These are phyloP conservation scores for Antechinus flavipes DNA, from an alignment of 2,113 vertebrate genomes.

Conservation along the genomic window DNA sequence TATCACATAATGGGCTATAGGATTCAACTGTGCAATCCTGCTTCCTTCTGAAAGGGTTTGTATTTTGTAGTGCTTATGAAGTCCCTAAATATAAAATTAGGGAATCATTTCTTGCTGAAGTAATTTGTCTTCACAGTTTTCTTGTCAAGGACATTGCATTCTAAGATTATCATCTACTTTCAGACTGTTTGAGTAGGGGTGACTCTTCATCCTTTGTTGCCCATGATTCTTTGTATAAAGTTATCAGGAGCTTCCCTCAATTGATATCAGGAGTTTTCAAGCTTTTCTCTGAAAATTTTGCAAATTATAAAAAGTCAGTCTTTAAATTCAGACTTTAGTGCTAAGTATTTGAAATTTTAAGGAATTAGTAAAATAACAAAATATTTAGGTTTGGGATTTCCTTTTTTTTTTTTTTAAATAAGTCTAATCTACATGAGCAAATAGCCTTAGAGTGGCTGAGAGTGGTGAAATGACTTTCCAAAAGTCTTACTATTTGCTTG, in stretches of 20 bases:
- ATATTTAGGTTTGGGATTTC: neutral
- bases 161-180: neutral
- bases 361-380: neutral
- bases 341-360: neutral
- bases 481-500: neutral
- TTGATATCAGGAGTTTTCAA: no score
- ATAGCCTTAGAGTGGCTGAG: neutral
- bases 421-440: neutral
- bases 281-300: neutral
- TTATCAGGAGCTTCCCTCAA: neutral
- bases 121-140: neutral
- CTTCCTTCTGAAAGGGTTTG: neutral
- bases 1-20: neutral
- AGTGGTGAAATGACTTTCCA: neutral
- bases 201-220: neutral
- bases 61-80: neutral
- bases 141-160: neutral
- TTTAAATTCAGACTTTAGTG: neutral
- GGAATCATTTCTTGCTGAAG: neutral
- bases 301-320: neutral
- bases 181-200: neutral
- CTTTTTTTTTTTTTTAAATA: neutral
- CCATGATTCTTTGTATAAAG: neutral
- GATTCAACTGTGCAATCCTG: neutral
- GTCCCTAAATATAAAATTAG: neutral